Evolutionary conservation across 2,888 invertebrate genomes (phyloP).

Genomic region (Microplitis manilae): DNA sequence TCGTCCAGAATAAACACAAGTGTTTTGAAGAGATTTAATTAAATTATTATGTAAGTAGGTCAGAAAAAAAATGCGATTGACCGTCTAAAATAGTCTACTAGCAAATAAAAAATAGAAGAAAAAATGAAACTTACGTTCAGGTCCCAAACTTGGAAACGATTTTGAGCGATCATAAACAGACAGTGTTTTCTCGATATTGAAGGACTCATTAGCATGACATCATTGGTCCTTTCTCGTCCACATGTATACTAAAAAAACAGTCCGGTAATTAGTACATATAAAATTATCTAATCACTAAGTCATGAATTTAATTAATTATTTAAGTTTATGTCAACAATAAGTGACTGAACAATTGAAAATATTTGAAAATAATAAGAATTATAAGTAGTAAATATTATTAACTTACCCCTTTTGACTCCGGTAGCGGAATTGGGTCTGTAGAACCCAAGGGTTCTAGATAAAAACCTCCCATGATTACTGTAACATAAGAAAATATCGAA

Average conservation of each 20-base stretch:
- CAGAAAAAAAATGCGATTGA: too few species aligned
- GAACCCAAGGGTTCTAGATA: background rate
- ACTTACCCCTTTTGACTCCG: background rate
- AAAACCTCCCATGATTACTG: background rate
- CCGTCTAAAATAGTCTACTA: background rate
- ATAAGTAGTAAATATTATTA: background rate
- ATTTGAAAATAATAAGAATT: background rate
- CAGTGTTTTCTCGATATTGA: constrained; percentile 63
- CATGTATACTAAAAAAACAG: constrained; percentile 58
- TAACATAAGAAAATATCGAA: constrained; percentile 5
- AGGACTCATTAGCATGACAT: constrained; percentile 58
- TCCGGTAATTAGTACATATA: constrained; percentile 5
- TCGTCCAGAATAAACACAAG: too few species aligned
- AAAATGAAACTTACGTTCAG: constrained; percentile 52
- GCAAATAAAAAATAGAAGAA: background rate
- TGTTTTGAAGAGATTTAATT: too few species aligned
- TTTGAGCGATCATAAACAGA: constrained; percentile 50
- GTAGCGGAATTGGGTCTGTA: background rate
- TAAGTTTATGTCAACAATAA: background rate
- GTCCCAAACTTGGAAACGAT: constrained; percentile 59
- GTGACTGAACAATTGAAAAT: background rate
- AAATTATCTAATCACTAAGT: background rate
- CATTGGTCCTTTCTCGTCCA: constrained; percentile 59
- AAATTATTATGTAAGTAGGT: too few species aligned
- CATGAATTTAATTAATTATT: background rate